These are phyloP conservation scores for Bubo blakistoni DNA, from an alignment of 2,113 vertebrate genomes.

Conservation along the genomic window DNA sequence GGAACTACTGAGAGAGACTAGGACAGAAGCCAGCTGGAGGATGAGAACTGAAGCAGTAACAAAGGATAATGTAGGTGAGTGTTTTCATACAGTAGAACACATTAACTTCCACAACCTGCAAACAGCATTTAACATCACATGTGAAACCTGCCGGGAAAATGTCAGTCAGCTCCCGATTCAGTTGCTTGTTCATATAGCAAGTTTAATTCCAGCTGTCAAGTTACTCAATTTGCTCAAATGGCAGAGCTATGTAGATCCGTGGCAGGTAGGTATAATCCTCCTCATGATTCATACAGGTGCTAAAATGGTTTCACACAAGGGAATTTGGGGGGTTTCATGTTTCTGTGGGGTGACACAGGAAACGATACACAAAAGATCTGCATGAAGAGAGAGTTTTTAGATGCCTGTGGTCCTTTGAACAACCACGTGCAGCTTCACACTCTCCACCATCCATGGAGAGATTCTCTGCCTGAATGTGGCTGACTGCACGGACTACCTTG, in stretches of 20 bases:
- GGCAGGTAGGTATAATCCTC: not conserved
- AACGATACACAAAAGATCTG: not conserved
- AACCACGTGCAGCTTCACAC: not conserved
- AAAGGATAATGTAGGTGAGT: not conserved
- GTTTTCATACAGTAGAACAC: not conserved
- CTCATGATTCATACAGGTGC: not conserved
- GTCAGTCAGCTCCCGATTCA: not conserved
- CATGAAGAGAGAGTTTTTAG: not conserved
- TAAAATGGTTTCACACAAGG: not conserved
- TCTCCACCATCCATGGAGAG: not conserved
- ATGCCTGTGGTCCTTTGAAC: not conserved
- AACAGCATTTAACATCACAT: not conserved
- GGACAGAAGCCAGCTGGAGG: not conserved
- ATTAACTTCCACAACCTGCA: not conserved
- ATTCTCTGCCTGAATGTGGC: not conserved
- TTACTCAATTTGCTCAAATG: not conserved
- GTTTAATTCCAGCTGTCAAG: not conserved
- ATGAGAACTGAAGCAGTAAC: not conserved
- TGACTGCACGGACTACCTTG: not conserved
- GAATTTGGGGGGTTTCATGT: not conserved
- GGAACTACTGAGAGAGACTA: not conserved
- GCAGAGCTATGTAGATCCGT: not conserved
- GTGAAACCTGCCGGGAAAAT: not conserved
- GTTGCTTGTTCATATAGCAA: not conserved
- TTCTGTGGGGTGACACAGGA: not conserved